A percentile compares a stretch with the other conserved stretches of the same genome.
These are phyloP conservation scores for Amphipoea lucens DNA, from an alignment of 2,888 invertebrate genomes.

Conservation along the genomic window DNA sequence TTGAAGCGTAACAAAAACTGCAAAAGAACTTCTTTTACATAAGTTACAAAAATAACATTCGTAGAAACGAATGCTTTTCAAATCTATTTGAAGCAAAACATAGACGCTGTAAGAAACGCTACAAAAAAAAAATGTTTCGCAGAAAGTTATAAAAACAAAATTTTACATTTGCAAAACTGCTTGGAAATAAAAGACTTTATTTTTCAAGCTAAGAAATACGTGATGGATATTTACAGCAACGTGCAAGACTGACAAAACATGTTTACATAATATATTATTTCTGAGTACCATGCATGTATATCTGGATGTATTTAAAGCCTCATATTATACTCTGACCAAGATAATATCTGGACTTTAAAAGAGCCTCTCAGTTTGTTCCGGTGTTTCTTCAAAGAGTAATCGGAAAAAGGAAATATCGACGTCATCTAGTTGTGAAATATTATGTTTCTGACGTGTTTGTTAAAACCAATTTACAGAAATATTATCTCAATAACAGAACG, in stretches of 20 bases:
- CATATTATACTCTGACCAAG: too few species aligned
- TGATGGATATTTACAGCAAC: background rate
- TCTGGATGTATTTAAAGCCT: too few species aligned
- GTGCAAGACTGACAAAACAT: background rate
- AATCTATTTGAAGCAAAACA: background rate
- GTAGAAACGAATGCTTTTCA: conserved; percentile 4
- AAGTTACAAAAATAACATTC: conserved; percentile 8
- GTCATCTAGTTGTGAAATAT: too few species aligned
- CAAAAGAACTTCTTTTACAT: conserved; percentile 3
- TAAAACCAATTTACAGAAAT: background rate
- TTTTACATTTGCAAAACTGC: conserved; percentile 2
- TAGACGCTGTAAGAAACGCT: background rate
- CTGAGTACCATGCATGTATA: too few species aligned
- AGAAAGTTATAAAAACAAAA: background rate
- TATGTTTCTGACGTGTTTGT: background rate
- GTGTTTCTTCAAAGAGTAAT: too few species aligned
- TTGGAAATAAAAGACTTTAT: background rate
- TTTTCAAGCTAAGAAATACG: background rate
- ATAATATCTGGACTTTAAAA: too few species aligned
- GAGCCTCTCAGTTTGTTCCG: too few species aligned
- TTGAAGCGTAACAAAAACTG: conserved; percentile 12
- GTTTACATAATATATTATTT: background rate
- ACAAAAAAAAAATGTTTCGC: background rate
- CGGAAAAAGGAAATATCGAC: too few species aligned
- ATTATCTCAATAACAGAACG: background rate